phyloP scores from a whole-genome alignment of 2,888 invertebrate genomes.

The Cosmia trapezina region DNA sequence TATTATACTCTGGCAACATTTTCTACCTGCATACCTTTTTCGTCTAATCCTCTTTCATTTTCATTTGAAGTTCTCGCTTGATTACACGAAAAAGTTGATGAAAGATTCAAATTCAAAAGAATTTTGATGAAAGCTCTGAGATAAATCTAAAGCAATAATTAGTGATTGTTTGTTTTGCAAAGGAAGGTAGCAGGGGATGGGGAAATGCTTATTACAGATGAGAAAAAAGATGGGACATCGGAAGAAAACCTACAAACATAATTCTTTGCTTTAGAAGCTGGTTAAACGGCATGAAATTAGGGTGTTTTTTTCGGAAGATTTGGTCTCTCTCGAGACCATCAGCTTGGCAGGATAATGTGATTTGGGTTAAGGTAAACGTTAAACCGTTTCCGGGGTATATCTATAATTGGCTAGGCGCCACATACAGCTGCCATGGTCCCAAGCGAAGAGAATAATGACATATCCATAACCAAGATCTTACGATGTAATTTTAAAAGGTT shows the following conservation, averaged over 20 bases:
- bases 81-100: slow-evolving; percentile 48
- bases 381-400: slow-evolving; percentile 8
- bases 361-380: slow-evolving; percentile 37
- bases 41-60: slow-evolving; percentile 51
- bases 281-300: slow-evolving; percentile 47
- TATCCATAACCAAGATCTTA: not conserved
- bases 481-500: not conserved
- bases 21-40: slow-evolving; percentile 38
- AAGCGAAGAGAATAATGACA: not conserved
- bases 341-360: slow-evolving; percentile 40
- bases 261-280: slow-evolving; percentile 3
- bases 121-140: slow-evolving; percentile 37
- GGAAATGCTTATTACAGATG: slow-evolving; percentile 9
- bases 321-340: slow-evolving; percentile 28
- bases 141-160: slow-evolving; percentile 44
- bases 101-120: slow-evolving; percentile 50
- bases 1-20: slow-evolving; percentile 42
- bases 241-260: slow-evolving; percentile 10
- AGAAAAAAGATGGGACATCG: slow-evolving; percentile 6
- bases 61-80: slow-evolving; percentile 37
- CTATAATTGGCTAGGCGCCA: slow-evolving; percentile 16
- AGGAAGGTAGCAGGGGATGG: slow-evolving; percentile 1
- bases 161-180: slow-evolving; percentile 39
- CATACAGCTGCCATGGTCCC: not conserved
- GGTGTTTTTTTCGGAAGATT: slow-evolving; percentile 18